Base-by-base conservation (phyloP, 2,888 invertebrate genomes). In the Hypsopygia costalis region DNA sequence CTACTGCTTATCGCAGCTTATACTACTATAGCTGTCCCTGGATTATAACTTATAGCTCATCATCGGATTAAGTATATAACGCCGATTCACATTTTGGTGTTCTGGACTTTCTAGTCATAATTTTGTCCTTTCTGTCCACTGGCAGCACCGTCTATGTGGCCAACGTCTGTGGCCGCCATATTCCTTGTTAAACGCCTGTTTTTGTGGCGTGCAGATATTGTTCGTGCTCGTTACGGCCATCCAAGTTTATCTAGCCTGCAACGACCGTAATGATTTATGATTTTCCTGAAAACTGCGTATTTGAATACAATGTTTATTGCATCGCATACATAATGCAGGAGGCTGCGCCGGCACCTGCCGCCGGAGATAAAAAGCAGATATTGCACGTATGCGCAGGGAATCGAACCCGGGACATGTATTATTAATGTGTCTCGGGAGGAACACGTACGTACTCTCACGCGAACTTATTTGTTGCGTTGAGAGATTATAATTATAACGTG, bases 301-400 rank as follows among this genome's bases (percentile, higher is more conserved):
- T 60, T 60, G 58, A 60, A 60, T 60, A 60, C 60, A 60, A 60
- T 60, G 58, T 54, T 54, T 54, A 54, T 56, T 55, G 57, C 50
- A 49, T 51, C 46, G 35, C 39, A 51, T 56, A 46, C 48, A 55
- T 59, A 51, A 59, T 59, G 41, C 56, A 57, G 31, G 38, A 33
- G 39, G 40, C 16, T 16, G 16, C 34, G 8, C 34, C 43, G 16
- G 43, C 50, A 45, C 43, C 43, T 47, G 47, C 43, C 37, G 41
- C 31, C 43, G 32, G 41, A 39, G 47, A 39, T 39, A 39, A 39
- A 39, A 39, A 43, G 49, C 44, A 35, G 47, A 47, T 50, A 43
- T 39, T 33, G 36, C 36, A 33, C 29, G 35, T 36, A 39, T 25
- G 25, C 35, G 34, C 36, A n/a, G n/a, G n/a, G 39, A 36, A 36